A percentile compares a stretch with the other conserved stretches of the same genome.
phyloP scores from a whole-genome alignment of 2,797 vertebrate genomes.

The Odontamblyopus lacepedii region DNA sequence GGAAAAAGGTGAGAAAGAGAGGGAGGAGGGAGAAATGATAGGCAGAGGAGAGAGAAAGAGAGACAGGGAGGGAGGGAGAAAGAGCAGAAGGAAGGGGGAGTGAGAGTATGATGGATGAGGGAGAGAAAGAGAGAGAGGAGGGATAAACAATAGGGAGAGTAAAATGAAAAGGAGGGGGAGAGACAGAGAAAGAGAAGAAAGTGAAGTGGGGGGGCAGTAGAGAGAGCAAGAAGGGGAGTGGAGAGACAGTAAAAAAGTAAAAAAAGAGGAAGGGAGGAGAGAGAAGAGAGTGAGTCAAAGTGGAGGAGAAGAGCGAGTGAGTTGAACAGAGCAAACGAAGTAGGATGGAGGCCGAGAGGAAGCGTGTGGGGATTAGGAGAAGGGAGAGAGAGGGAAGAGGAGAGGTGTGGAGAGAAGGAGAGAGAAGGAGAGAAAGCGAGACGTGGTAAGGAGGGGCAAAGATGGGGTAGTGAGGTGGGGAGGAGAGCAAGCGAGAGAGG shows the following conservation, averaged over 20 bases:
- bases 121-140: background rate
- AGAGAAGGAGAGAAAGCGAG: background rate
- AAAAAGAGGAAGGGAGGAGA: no score
- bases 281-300: no score
- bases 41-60: background rate
- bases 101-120: background rate
- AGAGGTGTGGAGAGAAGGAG: conserved; percentile 22
- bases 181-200: background rate
- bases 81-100: background rate
- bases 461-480: background rate
- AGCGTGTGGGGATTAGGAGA: conserved; percentile 6
- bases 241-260: background rate
- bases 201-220: background rate
- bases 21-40: background rate
- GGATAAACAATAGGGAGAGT: background rate
- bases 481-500: background rate
- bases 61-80: background rate
- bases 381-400: conserved; percentile 18
- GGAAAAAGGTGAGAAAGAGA: background rate
- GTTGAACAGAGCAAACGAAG: conserved; percentile 19
- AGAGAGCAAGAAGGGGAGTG: background rate
- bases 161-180: conserved; percentile 26
- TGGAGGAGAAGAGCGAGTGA: background rate
- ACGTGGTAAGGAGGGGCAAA: background rate
- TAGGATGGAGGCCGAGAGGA: background rate